Evolutionary conservation across 2,113 vertebrate genomes (phyloP).

Genomic region (Gymnorhina tibicen): DNA sequence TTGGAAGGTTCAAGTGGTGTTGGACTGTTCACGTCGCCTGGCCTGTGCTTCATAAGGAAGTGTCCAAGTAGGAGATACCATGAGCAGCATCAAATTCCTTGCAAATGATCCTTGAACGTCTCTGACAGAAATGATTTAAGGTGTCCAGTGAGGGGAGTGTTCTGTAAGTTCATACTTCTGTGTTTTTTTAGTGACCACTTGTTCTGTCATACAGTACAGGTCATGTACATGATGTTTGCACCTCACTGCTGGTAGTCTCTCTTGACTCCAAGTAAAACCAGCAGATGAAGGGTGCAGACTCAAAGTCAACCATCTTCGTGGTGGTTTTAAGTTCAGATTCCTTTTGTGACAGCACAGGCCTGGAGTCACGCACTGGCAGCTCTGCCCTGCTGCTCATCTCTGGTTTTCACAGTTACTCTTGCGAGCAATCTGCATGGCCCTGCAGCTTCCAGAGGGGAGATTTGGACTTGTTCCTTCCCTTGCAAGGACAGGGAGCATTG

Average conservation of each 20-base stretch:
- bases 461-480: not conserved
- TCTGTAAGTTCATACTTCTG: not conserved
- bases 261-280: not conserved
- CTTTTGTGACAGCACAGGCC: not conserved
- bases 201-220: not conserved
- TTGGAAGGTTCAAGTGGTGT: accelerated
- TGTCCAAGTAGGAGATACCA: not conserved
- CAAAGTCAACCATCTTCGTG: not conserved
- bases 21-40: not conserved
- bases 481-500: not conserved
- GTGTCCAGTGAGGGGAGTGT: not conserved
- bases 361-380: accelerated
- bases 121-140: not conserved
- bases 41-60: not conserved
- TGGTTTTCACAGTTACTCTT: not conserved
- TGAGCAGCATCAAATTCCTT: not conserved
- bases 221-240: not conserved
- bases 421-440: not conserved
- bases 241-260: not conserved
- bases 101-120: not conserved
- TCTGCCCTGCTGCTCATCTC: not conserved
- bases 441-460: not conserved
- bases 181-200: not conserved
- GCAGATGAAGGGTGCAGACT: not conserved
- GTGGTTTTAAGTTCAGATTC: not conserved